These are phyloP conservation scores for Scomber japonicus DNA, from an alignment of 2,113 vertebrate genomes.

Conservation along the genomic window DNA sequence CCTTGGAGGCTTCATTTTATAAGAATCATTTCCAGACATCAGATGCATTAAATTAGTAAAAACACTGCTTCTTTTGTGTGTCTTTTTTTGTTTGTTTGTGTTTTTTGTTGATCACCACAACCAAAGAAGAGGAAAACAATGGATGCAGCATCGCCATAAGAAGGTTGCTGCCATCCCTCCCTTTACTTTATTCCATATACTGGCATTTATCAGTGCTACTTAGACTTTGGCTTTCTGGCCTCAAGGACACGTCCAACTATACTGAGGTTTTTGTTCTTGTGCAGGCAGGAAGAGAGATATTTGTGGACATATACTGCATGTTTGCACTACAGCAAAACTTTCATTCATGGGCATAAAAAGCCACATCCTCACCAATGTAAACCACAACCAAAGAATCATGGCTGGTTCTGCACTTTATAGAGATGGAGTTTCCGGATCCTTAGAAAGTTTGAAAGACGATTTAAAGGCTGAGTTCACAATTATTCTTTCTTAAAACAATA, in stretches of 20 bases:
- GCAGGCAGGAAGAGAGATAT: background rate
- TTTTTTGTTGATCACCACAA: background rate
- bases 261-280: background rate
- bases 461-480: too few relatives aligned
- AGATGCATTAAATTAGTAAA: background rate
- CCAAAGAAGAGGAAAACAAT: background rate
- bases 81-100: too few relatives aligned
- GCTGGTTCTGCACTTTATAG: slow-evolving; percentile 18
- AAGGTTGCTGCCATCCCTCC: background rate
- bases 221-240: background rate
- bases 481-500: too few relatives aligned
- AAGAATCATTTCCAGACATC: background rate
- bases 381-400: slow-evolving; percentile 16
- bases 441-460: background rate
- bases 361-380: background rate
- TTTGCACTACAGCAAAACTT: slow-evolving; percentile 1
- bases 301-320: slow-evolving; percentile 8
- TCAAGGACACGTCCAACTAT: background rate
- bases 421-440: background rate
- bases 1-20: too few relatives aligned
- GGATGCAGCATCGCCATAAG: background rate
- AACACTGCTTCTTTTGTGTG: background rate
- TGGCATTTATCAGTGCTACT: background rate
- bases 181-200: background rate
- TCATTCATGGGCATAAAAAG: slow-evolving; percentile 7